Evolutionary conservation across 2,113 vertebrate genomes (phyloP), one percentile per base, ranked within the genome.

Genomic region (Cochlearius cochlearius): DNA sequence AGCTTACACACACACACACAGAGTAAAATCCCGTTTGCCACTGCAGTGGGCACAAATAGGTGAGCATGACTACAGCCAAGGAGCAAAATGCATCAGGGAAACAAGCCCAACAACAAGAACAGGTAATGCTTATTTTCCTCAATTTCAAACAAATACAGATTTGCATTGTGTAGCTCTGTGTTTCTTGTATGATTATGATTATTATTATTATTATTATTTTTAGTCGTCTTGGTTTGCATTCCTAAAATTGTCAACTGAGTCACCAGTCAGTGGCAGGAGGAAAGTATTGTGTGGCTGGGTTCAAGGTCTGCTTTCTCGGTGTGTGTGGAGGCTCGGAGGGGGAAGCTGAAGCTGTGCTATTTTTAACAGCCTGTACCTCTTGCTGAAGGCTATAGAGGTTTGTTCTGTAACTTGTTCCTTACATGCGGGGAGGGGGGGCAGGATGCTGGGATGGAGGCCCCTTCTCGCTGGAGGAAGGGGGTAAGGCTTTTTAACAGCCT

Each of bases 21-120:
- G 66, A 45, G 94, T 86, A 92, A 92, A 92, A 94, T 38, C 95
- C 94, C 90, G 43, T 83, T 98, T 97, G 96, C 93, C 92, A 80
- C 97, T 79, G 97, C 93, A 96, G 95, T 88, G 96, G 85, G 96
- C 94, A 94, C 94, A 94, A 96, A 96, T 96, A 92, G 97, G 96
- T 96, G 96, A 98, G 92, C 98, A 99, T 99, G 99, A 99, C 99
- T 96, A 99, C 99, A 58, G 98, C 99, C 93, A 99, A 99, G 98
- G 99, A 99, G 91, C 96, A 98, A 91, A 98, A 96, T 86, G 98
- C 98, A 83, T 97, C 99, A 92, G 97, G 98, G 94, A 99, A 99
- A 98, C 88, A 99, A 89, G 98, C 96, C 97, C 99, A 99, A 17
- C 99, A 99, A 96, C 99, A 99, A 80, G 99, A 99, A 13, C 99